Conservation (phyloP, 1,140 invertebrate genomes). For the Cheumatopsyche charites region DNA sequence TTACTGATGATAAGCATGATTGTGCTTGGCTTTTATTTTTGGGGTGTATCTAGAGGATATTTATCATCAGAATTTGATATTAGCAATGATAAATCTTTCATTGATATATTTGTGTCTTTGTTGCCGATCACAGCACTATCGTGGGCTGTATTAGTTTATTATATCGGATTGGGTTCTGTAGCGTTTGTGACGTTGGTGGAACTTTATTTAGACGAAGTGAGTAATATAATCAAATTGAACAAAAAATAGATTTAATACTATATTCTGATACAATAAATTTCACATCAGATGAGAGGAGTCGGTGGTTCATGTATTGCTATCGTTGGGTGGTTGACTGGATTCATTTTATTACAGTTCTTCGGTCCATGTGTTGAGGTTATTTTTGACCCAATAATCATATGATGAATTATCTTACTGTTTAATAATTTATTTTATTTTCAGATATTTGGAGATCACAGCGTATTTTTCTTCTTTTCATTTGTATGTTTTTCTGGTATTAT, state of each 20-base stretch:
- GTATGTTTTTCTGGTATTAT: conserved; percentile 17
- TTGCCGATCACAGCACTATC: conserved; percentile 30
- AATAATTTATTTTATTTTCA: not conserved
- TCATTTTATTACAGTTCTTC: conserved; percentile 31
- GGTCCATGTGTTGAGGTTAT: not conserved
- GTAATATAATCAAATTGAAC: not conserved
- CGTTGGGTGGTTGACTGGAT: conserved; percentile 2
- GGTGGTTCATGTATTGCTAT: conserved; percentile 4
- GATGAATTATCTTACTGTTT: too few species aligned
- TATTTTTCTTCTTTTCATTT: conserved; percentile 18
- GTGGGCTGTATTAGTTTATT: conserved; percentile 33
- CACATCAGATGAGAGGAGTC: conserved; percentile 31
- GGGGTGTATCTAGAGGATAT: not conserved
- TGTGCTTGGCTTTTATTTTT: conserved; percentile 22
- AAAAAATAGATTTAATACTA: not conserved
- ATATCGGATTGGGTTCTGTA: conserved; percentile 42
- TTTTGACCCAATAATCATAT: not conserved
- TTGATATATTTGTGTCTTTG: conserved; percentile 1
- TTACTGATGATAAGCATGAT: conserved; percentile 25
- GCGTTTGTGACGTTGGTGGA: conserved; percentile 34
- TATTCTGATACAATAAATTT: not conserved
- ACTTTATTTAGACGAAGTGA: conserved; percentile 42
- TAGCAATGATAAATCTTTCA: not conserved
- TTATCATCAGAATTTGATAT: not conserved
- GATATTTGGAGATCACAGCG: conserved; percentile 5